phyloP scores from a whole-genome alignment of 2,888 invertebrate species.

The Sisyra nigra region DNA sequence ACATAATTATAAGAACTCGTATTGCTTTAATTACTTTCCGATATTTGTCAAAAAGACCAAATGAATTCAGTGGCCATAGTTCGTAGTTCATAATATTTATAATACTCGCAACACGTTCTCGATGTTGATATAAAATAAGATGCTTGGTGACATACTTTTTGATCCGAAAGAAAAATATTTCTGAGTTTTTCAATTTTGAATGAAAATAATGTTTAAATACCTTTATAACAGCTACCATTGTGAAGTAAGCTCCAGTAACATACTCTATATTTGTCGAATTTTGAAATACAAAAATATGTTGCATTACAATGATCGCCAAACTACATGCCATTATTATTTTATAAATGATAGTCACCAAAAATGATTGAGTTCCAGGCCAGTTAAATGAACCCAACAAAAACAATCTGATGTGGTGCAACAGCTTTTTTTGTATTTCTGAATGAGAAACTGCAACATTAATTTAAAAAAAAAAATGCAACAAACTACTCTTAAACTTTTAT shows the following conservation, averaged over 20 bases:
- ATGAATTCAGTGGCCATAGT: conserved; percentile 5
- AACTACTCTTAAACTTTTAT: too few relatives aligned
- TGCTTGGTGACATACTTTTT: neutral
- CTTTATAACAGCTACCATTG: neutral
- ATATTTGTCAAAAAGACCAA: neutral
- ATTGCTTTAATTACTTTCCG: conserved; percentile 6
- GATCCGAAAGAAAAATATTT: too few relatives aligned
- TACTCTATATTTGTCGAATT: neutral
- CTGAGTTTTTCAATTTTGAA: neutral
- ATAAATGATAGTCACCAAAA: too few relatives aligned
- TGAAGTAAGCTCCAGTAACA: neutral
- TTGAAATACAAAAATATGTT: too few relatives aligned
- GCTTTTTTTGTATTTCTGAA: too few relatives aligned
- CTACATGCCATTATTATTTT: too few relatives aligned
- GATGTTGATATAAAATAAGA: neutral
- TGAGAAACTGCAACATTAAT: too few relatives aligned
- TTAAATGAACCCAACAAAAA: too few relatives aligned
- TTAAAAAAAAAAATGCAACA: too few relatives aligned
- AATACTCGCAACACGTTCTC: neutral
- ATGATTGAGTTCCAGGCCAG: too few relatives aligned
- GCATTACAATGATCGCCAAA: too few relatives aligned
- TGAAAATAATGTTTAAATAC: neutral
- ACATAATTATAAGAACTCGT: conserved; percentile 5
- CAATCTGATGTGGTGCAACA: too few relatives aligned
- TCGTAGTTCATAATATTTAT: neutral